Evolutionary conservation across 1,140 invertebrate species (phyloP), one percentile per base, ranked within the genome.

Genomic region (Coenobita brevimanus): DNA sequence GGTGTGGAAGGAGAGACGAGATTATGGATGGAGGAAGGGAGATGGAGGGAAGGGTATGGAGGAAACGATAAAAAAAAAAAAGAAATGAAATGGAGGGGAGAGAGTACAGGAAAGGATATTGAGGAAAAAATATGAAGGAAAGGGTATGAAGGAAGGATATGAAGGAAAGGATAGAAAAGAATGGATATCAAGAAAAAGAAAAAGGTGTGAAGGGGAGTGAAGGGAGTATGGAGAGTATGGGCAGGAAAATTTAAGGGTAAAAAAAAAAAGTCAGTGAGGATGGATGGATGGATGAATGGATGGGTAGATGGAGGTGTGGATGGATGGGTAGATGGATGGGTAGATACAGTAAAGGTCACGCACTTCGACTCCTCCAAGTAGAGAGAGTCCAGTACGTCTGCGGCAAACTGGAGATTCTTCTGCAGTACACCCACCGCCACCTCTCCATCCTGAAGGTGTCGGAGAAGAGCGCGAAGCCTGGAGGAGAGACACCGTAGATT

Each of bases 291-390:
- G n/a, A n/a, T n/a, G n/a, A 73, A 33, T 73, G 10, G 54, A 57
- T 6, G 8, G 4, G 4, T n/a, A n/a, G n/a, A n/a, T n/a, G n/a
- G n/a, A n/a, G n/a, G n/a, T n/a, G n/a, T n/a, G n/a, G n/a, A n/a
- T n/a, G n/a, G n/a, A n/a, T n/a, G n/a, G n/a, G n/a, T n/a, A n/a
- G n/a, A n/a, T n/a, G n/a, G n/a, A n/a, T n/a, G n/a, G n/a, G n/a
- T n/a, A n/a, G n/a, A n/a, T n/a, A n/a, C n/a, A n/a, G n/a, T n/a
- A n/a, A n/a, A 27, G 64, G 15, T 17, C 67, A 67, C 83, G 57
- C 71, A 86, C 83, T 75, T 86, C 27, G 54, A 27, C 8, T 86
- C 83, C n/a, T 86, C 83, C 21, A 86, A 24, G 57, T 78, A 86
- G 50, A 78, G 46, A 21, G 83, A 79, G 33, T 86, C 83, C 24